These are phyloP conservation scores for Moxostoma hubbsi DNA, from an alignment of 2,797 vertebrate species.

Conservation along the genomic window DNA sequence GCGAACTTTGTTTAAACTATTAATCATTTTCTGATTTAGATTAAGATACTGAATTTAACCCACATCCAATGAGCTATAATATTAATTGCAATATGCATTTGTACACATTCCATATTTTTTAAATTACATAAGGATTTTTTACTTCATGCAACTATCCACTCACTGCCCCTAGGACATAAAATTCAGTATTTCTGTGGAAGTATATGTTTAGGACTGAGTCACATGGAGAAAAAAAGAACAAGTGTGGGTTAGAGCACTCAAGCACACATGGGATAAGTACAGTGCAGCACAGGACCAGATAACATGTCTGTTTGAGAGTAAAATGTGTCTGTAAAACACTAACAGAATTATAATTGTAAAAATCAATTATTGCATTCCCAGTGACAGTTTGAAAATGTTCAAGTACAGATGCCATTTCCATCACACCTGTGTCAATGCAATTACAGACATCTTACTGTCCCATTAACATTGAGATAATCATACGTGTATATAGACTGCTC, in stretches of 20 bases:
- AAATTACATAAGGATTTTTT: conserved; percentile 32
- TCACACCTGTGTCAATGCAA: conserved; percentile 26
- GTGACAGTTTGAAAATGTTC: conserved; percentile 9
- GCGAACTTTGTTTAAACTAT: no score
- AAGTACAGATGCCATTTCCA: conserved; percentile 3
- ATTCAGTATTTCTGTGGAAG: conserved; percentile 21
- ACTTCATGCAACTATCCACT: conserved; percentile 35
- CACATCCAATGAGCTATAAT: not conserved
- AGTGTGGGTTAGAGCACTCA: conserved; percentile 19
- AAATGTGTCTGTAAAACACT: not conserved
- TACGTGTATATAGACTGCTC: conserved; percentile 29
- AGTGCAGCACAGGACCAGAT: not conserved
- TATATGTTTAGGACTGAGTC: conserved; percentile 28
- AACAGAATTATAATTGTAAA: not conserved
- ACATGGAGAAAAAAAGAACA: conserved; percentile 9
- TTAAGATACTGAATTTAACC: not conserved
- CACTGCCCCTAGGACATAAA: conserved; percentile 18
- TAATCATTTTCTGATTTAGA: not conserved
- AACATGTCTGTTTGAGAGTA: not conserved
- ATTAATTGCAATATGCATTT: not conserved
- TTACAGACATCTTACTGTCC: conserved; percentile 24
- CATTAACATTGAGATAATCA: conserved; percentile 35
- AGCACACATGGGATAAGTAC: not conserved
- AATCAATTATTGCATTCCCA: conserved; percentile 6
- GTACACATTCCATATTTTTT: not conserved